Evolutionary conservation across 2,113 vertebrate species (phyloP).

Genomic region (Psephotus haematonotus): DNA sequence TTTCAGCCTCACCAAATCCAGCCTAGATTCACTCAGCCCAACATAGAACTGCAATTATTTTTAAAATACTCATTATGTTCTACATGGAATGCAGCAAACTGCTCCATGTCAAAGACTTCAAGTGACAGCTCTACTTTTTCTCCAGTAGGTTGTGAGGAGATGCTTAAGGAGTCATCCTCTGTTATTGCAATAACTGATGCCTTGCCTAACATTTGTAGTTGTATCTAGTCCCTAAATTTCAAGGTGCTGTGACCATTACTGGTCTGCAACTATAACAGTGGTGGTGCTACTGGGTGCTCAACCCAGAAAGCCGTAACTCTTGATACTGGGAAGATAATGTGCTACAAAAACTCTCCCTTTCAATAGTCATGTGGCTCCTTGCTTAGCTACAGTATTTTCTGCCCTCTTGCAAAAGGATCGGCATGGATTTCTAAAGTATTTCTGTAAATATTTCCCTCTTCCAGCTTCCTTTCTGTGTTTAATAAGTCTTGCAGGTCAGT

Average conservation of each 20-base stretch:
- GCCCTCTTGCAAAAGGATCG: background rate
- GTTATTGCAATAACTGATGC: background rate
- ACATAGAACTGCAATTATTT: background rate
- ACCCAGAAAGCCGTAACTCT: background rate
- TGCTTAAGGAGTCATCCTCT: background rate
- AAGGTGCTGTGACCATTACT: background rate
- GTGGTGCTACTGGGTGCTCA: background rate
- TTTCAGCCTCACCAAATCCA: background rate
- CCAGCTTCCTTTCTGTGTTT: background rate
- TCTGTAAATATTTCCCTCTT: background rate
- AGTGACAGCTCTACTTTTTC: background rate
- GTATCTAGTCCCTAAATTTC: background rate
- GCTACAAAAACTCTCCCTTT: background rate
- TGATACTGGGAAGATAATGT: background rate
- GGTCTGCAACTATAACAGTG: background rate
- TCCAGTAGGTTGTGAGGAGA: background rate
- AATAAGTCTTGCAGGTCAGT: fast-evolving
- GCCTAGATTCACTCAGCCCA: background rate
- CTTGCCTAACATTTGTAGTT: background rate
- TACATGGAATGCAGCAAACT: background rate
- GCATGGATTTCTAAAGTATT: background rate
- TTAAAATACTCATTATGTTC: background rate
- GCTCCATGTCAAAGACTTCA: background rate
- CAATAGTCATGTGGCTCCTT: fast-evolving
- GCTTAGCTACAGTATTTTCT: background rate